A percentile compares a stretch with the other conserved stretches of the same genome.
phyloP scores from a whole-genome alignment of 2,888 invertebrate species.

The Tinea trinotella region DNA sequence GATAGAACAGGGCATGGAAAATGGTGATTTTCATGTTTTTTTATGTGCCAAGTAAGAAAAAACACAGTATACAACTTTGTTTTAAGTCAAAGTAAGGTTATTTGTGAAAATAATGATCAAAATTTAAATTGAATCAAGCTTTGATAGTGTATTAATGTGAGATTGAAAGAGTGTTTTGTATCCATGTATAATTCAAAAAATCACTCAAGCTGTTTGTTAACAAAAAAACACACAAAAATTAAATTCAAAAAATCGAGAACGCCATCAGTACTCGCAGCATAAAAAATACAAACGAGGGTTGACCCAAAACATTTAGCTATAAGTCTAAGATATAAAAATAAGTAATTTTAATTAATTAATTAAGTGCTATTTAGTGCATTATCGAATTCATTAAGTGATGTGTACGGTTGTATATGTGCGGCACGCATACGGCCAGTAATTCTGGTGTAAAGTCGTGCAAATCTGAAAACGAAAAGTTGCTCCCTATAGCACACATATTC shows the following conservation, averaged over 20 bases:
- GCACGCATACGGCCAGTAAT: constrained; percentile 73
- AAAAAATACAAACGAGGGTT: constrained; percentile 65
- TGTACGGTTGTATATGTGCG: constrained; percentile 73
- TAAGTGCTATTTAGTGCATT: constrained; percentile 72
- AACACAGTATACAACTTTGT: no score
- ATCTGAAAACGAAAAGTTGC: constrained; percentile 70
- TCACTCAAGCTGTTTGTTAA: neutral
- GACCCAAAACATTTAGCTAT: constrained; percentile 70
- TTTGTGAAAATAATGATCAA: constrained; percentile 21
- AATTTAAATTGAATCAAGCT: no score
- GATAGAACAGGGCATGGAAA: no score
- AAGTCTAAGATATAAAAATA: constrained; percentile 41
- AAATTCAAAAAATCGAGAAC: constrained; percentile 44
- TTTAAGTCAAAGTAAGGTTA: neutral
- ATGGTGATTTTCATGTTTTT: no score
- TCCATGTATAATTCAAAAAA: constrained; percentile 18
- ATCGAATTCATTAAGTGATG: constrained; percentile 67
- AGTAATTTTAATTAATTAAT: constrained; percentile 58
- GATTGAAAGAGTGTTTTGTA: neutral
- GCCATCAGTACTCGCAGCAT: constrained; percentile 54
- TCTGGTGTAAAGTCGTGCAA: constrained; percentile 73
- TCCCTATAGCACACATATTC: constrained; percentile 72
- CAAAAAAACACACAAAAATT: neutral
- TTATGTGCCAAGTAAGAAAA: no score
- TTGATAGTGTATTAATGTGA: neutral